Conservation (phyloP, 2,113 vertebrate species). For the Phyllopteryx taeniolatus region DNA sequence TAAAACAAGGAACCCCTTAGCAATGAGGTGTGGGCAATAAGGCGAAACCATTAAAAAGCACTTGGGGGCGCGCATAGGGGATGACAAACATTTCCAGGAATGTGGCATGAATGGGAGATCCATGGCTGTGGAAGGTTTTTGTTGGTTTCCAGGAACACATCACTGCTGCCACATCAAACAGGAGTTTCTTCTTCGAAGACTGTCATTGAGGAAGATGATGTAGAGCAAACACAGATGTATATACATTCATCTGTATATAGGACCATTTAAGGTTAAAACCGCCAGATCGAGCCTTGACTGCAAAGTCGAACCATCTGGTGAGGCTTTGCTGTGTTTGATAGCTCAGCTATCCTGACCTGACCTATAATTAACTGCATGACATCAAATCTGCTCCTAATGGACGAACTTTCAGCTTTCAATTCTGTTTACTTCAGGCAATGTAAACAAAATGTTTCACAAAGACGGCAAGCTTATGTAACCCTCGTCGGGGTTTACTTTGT, state of each 20-base stretch:
- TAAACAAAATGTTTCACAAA: constrained; percentile 32
- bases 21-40: constrained; percentile 30
- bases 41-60: constrained; percentile 51
- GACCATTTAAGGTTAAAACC: constrained; percentile 20
- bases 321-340: constrained; percentile 20
- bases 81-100: constrained; percentile 59
- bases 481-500: constrained; percentile 32
- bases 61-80: constrained; percentile 25
- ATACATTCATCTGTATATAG: constrained; percentile 3
- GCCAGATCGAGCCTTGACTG: constrained; percentile 4
- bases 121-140: constrained; percentile 32
- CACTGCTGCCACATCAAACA: constrained; percentile 62
- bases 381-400: constrained; percentile 33
- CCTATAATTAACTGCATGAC: constrained; percentile 48
- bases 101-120: constrained; percentile 47
- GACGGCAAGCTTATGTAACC: constrained; percentile 28
- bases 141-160: constrained; percentile 37
- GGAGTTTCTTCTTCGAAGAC: constrained; percentile 24
- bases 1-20: constrained; percentile 31
- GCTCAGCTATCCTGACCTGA: constrained; percentile 36
- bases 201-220: constrained; percentile 12
- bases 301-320: constrained; percentile 27
- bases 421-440: constrained; percentile 35
- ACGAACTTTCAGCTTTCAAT: constrained; percentile 31
- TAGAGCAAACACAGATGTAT: constrained; percentile 18